A percentile compares a stretch with the other conserved stretches of the same genome.
phyloP scores from a whole-genome alignment of 2,113 vertebrate species.

The Triplophysa siluroides region DNA sequence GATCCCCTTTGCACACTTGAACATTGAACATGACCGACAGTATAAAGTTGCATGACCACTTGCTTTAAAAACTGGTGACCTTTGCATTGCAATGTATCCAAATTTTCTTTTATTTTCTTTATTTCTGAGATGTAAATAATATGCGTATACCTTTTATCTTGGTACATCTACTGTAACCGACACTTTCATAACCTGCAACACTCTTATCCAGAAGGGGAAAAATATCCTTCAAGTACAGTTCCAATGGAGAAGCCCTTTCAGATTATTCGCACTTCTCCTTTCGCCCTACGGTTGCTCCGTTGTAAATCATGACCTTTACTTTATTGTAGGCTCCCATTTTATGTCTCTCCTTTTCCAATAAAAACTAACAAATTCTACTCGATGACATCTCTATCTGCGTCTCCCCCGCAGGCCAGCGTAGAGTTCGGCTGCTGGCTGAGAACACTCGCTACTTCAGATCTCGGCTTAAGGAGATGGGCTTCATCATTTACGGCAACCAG shows the following conservation, averaged over 20 bases:
- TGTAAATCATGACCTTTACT: constrained; percentile 42
- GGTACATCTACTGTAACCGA: neutral
- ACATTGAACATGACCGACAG: no score
- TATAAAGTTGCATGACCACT: no score
- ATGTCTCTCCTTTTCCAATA: constrained; percentile 34
- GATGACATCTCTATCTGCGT: constrained; percentile 26
- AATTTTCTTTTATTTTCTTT: neutral
- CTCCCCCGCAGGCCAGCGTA: constrained; percentile 70
- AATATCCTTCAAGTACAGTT: neutral
- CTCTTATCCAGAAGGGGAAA: neutral
- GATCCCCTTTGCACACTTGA: no score
- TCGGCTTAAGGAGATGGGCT: constrained; percentile 82
- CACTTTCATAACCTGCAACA: constrained; percentile 12
- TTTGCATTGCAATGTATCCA: no score
- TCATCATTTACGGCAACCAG: constrained; percentile 88
- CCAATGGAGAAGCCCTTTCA: neutral
- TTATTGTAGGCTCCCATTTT: constrained; percentile 33
- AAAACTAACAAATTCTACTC: constrained; percentile 34
- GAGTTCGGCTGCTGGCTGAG: constrained; percentile 81
- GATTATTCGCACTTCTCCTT: constrained; percentile 12
- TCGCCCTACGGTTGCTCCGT: constrained; percentile 26
- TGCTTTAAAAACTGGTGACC: no score
- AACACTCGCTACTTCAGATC: constrained; percentile 84
- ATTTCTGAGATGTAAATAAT: neutral
- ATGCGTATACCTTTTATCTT: neutral